phyloP scores from a whole-genome alignment of 2,888 invertebrate species.

The Drosophila neutralis region DNA sequence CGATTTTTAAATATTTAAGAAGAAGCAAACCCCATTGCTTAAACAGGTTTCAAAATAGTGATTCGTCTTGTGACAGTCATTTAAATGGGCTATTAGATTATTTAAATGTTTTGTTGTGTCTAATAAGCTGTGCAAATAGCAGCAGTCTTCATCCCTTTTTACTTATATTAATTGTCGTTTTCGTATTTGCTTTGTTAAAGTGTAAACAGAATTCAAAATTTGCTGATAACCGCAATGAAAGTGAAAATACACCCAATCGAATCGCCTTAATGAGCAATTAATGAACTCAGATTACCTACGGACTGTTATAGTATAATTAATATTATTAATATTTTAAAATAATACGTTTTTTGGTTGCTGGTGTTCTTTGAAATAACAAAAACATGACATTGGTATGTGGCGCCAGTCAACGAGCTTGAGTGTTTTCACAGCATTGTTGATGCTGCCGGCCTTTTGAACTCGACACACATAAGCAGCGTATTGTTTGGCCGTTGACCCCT shows the following conservation, averaged over 20 bases:
- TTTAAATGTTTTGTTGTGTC: slow-evolving; percentile 14
- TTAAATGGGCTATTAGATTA: slow-evolving; percentile 15
- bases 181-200: slow-evolving; percentile 18
- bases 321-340: slow-evolving; percentile 3
- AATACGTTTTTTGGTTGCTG: slow-evolving; percentile 3
- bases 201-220: slow-evolving; percentile 9
- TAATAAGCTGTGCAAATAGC: slow-evolving; percentile 5
- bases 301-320: not conserved
- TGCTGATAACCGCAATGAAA: slow-evolving; percentile 47
- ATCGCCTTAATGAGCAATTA: not conserved
- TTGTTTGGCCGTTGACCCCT: slow-evolving; percentile 43
- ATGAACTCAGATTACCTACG: slow-evolving; percentile 9
- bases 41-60: slow-evolving; percentile 24
- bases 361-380: slow-evolving; percentile 41
- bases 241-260: slow-evolving; percentile 28
- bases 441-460: slow-evolving; percentile 55
- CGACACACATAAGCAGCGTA: slow-evolving; percentile 42
- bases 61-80: not conserved
- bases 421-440: slow-evolving; percentile 44
- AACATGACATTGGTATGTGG: slow-evolving; percentile 47
- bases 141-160: slow-evolving; percentile 4
- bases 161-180: slow-evolving; percentile 4
- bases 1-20: not conserved
- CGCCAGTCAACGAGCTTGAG: slow-evolving; percentile 38
- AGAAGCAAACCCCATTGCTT: not conserved